Percentiles rank a stretch among this genome's conserved stretches.
Conservation (phyloP, 1,140 invertebrate genomes). For the Arctopsyche grandis region DNA sequence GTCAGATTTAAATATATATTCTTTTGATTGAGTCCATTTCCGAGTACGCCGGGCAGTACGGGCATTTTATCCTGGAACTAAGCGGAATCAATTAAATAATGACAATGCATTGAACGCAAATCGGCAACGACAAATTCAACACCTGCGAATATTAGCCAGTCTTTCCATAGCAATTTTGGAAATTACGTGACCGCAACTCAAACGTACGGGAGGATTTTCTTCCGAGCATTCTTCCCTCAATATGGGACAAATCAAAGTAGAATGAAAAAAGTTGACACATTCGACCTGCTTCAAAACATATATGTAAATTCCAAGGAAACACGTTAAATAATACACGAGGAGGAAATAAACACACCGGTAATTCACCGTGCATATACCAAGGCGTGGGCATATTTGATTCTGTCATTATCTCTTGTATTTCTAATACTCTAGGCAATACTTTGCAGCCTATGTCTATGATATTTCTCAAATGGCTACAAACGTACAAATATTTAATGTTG, state of each 20-base stretch:
- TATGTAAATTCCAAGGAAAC: not conserved
- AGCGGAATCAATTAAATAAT: too few species aligned
- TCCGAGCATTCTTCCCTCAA: slow-evolving; percentile 88
- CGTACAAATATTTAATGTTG: not conserved
- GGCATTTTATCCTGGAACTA: slow-evolving; percentile 81
- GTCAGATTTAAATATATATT: too few species aligned
- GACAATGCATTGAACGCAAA: too few species aligned
- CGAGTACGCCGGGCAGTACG: slow-evolving; percentile 77
- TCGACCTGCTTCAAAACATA: slow-evolving; percentile 4
- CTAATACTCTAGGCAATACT: not conserved
- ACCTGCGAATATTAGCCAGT: slow-evolving; percentile 71
- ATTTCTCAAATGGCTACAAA: slow-evolving; percentile 9
- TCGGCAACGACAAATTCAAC: too few species aligned
- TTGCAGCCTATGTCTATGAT: slow-evolving; percentile 11
- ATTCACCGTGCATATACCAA: not conserved
- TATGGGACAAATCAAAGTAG: slow-evolving; percentile 92
- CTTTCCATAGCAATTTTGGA: slow-evolving; percentile 88
- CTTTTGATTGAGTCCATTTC: too few species aligned
- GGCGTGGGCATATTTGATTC: not conserved
- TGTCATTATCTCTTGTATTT: slow-evolving; percentile 8
- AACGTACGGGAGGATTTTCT: slow-evolving; percentile 86
- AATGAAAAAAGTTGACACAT: slow-evolving; percentile 67
- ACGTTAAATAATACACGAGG: not conserved
- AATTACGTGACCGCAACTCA: slow-evolving; percentile 91
- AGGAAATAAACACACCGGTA: not conserved